These are phyloP conservation scores for Ptyas mucosa DNA, from an alignment of 2,113 vertebrate species.

Conservation along the genomic window DNA sequence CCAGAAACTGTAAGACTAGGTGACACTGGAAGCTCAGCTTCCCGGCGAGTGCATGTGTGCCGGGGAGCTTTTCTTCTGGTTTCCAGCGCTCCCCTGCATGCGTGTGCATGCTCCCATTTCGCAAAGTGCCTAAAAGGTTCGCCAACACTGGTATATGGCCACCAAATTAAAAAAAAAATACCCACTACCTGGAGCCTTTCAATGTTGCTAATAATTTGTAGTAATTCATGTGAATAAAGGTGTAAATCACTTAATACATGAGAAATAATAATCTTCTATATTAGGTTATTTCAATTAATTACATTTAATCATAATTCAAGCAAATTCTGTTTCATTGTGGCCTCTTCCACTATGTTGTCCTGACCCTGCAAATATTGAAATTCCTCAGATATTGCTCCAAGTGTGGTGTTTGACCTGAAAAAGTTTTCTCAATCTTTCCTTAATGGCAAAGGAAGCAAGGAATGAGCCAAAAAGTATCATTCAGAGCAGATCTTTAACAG, in stretches of 20 bases:
- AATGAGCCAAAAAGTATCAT: constrained; percentile 33
- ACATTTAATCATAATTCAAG: neutral
- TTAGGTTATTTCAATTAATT: neutral
- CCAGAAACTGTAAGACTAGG: too few relatives aligned
- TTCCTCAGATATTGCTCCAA: neutral
- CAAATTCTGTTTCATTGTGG: neutral
- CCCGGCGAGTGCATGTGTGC: too few relatives aligned
- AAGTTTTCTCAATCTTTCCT: neutral
- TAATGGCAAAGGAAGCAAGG: constrained; percentile 24
- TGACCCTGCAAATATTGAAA: neutral
- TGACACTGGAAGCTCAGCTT: too few relatives aligned
- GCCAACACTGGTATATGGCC: too few relatives aligned
- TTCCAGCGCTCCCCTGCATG: too few relatives aligned
- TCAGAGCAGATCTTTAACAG: constrained; percentile 36
- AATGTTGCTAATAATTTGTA: neutral
- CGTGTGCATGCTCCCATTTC: too few relatives aligned
- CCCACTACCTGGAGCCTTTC: neutral
- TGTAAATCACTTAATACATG: neutral
- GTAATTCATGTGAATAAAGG: neutral
- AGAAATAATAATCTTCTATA: neutral
- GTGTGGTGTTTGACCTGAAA: neutral
- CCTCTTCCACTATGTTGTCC: neutral
- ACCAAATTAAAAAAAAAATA: neutral
- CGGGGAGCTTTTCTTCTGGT: too few relatives aligned
- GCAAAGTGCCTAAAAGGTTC: too few relatives aligned